phyloP scores from a whole-genome alignment of 2,888 invertebrate species.

The Lasius platythorax region DNA sequence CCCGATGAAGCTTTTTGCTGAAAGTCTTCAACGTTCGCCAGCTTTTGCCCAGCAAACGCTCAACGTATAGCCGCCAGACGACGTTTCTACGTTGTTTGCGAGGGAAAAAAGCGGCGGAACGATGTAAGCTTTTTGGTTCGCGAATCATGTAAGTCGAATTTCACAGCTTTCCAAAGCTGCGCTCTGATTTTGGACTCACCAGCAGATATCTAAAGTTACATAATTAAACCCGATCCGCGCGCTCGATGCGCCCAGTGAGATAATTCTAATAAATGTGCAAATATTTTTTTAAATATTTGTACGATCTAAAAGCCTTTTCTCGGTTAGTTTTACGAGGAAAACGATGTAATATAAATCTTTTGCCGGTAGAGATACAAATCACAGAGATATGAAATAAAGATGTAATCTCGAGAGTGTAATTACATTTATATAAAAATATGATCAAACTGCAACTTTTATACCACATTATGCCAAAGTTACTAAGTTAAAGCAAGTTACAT shows the following conservation, averaged over 20 bases:
- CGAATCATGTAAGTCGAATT: slow-evolving; percentile 29
- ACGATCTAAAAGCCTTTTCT: neutral
- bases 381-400: slow-evolving; percentile 19
- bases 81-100: slow-evolving; percentile 50
- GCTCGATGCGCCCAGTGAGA: neutral
- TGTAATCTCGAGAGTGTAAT: neutral
- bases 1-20: slow-evolving; percentile 54
- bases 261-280: neutral
- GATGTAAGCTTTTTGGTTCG: slow-evolving; percentile 39
- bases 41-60: slow-evolving; percentile 48
- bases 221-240: slow-evolving; percentile 4
- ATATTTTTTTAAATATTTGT: neutral
- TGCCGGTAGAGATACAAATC: neutral
- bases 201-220: neutral
- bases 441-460: neutral
- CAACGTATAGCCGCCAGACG: slow-evolving; percentile 42
- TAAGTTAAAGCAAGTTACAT: slow-evolving; percentile 25
- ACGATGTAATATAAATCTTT: neutral
- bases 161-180: neutral
- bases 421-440: slow-evolving; percentile 31
- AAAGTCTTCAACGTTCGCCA: slow-evolving; percentile 49
- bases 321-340: neutral
- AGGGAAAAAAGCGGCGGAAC: slow-evolving; percentile 35
- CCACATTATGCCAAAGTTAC: slow-evolving; percentile 15
- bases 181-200: neutral